Evolutionary conservation across 2,113 vertebrate genomes (phyloP), one percentile per base, ranked within the genome.

Genomic region (Rostratula benghalensis): DNA sequence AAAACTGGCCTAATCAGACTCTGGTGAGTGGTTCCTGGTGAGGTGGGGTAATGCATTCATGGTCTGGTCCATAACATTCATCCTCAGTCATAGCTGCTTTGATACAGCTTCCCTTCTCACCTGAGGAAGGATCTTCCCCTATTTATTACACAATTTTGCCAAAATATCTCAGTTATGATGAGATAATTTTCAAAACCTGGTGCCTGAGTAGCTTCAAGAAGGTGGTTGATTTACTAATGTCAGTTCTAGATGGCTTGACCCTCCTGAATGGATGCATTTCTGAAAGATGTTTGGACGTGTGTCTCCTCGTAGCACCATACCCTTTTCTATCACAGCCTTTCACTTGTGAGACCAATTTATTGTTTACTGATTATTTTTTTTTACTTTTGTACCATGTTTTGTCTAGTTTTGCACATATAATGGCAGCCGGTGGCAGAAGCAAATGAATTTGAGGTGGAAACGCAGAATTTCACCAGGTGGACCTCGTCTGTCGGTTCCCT

Each of bases 1-100:
- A 16, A 20, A 54, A 35, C 9, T 2, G 1, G 18, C 41, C n/a
- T 24, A 5, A 5, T 14, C 37, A 5, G 60, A 4, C 15, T 30
- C 31, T 18, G 27, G 16, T 8, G 39, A 61, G 60, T 13, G 22
- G 15, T 23, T 67, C 53, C 45, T 0, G 1, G 45, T 21, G 53
- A 6, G 0, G 7, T 27, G 30, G 24, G 24, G 37, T 14, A 11
- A 39, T 1, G 5, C 4, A 1, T n/a, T 39, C 9, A 3, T 0
- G 0, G n/a, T 15, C 37, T 13, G 33, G 48, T 28, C 56, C 31
- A 3, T n/a, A 21, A 37, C 23, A 11, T 11, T 60, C 46, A 23
- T 28, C 37, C 19, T 35, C 51, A 39, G 48, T 28, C 16, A 6
- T 9, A 16, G 15, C 39, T 39, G 89, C 22, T 45, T 51, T 45